Evolutionary conservation across 2,113 vertebrate species (phyloP), one percentile per base, ranked within the genome.

Genomic region (Bubo scandiacus): DNA sequence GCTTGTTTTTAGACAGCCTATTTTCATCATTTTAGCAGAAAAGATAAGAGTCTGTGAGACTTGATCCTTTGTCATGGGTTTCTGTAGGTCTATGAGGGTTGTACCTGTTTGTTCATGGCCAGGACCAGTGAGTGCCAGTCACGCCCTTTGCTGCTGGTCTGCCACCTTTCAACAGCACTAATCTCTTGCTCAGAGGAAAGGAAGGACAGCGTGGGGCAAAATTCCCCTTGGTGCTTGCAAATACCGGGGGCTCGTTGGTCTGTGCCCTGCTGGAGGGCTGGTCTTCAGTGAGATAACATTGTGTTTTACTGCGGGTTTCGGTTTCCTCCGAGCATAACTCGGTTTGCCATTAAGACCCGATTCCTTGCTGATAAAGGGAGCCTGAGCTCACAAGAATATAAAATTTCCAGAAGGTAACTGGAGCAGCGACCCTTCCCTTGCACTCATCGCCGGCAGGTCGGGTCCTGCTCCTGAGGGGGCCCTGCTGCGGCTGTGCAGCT

Each of bases 361-460:
- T 15, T 22, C 14, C 63, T 43, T 75, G 38, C 79, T 92, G 63
- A 38, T 14, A 11, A 81, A 68, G 38, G 43, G 18, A 42, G 72
- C 5, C 57, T 29, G 68, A 90, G 40, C 63, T 67, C 52, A 23
- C 23, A 49, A 49, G 80, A 72, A 26, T 12, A 29, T 0, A 4
- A 54, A 3, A 5, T 34, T 51, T 49, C 57, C 68, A 86, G 75
- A 17, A 32, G 45, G 52, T 25, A 25, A 40, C 34, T 8, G 57
- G 38, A 66, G 75, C 30, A 23, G 43, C 1, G 2, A 7, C 7
- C 52, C 36, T 43, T 11, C 42, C 29, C 67, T 89, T 5, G 1
- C 6, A 6, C 80, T 47, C 51, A 10, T 13, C 0, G 0, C 22
- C 5, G 4, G 27, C 11, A 0, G 4, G 11, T n/a, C 75, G 0